These are phyloP conservation scores for Bombus haemorrhoidalis DNA, from an alignment of 1,140 invertebrate species.

Conservation along the genomic window DNA sequence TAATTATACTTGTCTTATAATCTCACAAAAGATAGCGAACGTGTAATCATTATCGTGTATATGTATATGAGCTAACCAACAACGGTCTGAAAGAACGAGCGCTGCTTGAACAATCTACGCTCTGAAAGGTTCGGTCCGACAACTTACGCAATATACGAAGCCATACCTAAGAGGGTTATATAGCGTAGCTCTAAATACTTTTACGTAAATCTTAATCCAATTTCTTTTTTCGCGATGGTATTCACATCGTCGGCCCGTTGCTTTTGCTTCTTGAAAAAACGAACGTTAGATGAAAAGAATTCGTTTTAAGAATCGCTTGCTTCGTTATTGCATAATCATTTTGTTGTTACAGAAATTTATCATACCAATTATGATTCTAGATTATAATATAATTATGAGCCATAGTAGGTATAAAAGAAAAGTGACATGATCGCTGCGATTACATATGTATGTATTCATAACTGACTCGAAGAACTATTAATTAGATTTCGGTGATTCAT, in stretches of 20 bases:
- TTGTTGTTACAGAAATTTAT: background rate
- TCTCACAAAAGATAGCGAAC: background rate
- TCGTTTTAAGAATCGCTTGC: background rate
- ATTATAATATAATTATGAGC: background rate
- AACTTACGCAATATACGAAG: conserved; percentile 50
- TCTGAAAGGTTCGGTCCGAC: conserved; percentile 9
- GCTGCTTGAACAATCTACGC: background rate
- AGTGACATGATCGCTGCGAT: too few relatives aligned
- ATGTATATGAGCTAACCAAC: background rate
- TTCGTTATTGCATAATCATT: background rate
- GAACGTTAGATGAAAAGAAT: background rate
- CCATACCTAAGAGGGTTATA: conserved; percentile 45
- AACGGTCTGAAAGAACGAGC: conserved; percentile 9
- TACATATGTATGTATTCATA: background rate
- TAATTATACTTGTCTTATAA: background rate
- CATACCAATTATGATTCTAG: background rate
- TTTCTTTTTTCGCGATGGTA: conserved; percentile 43
- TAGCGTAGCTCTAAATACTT: conserved; percentile 63
- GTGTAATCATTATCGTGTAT: background rate
- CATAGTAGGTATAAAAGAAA: background rate
- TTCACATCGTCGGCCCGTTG: background rate
- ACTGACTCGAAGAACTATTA: background rate
- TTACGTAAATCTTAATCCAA: conserved; percentile 74
- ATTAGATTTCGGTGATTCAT: conserved; percentile 4
- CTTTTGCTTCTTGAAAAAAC: background rate